Percentiles rank a stretch among this genome's conserved stretches.
phyloP scores from a whole-genome alignment of 2,113 vertebrate species.

The Chascanopsetta lugubris region DNA sequence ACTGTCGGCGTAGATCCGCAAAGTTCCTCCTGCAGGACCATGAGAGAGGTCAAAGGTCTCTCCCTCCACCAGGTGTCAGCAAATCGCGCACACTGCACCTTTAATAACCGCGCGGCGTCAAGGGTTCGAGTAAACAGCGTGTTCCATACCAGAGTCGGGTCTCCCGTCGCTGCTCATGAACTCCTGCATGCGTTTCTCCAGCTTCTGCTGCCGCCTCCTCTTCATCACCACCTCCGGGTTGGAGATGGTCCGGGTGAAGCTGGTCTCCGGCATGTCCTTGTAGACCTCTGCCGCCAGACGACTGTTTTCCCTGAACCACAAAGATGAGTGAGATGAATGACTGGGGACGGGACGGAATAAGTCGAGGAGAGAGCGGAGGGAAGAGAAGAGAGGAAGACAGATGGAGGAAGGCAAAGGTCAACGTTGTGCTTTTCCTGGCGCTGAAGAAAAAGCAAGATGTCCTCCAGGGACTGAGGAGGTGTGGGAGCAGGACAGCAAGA shows the following conservation, averaged over 20 bases:
- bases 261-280: constrained; percentile 99
- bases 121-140: no score
- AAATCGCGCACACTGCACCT: no score
- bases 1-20: constrained; percentile 96
- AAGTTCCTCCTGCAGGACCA: constrained; percentile 86
- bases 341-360: no score
- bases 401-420: constrained; percentile 21
- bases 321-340: constrained; percentile 7
- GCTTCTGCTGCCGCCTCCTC: constrained; percentile 92
- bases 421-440: constrained; percentile 26
- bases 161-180: constrained; percentile 95
- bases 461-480: constrained; percentile 36
- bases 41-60: no score
- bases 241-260: constrained; percentile 97
- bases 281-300: constrained; percentile 96
- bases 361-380: not conserved
- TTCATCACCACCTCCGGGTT: constrained; percentile 99
- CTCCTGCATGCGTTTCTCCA: constrained; percentile 97
- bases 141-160: constrained; percentile 89
- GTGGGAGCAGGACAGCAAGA: constrained; percentile 35
- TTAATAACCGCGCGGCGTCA: not conserved
- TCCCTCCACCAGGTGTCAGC: no score
- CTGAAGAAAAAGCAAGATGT: constrained; percentile 10
- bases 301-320: constrained; percentile 86
- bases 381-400: not conserved